Evolutionary conservation across 1,140 invertebrate species (phyloP).

Genomic region (Eurosta solidaginis): DNA sequence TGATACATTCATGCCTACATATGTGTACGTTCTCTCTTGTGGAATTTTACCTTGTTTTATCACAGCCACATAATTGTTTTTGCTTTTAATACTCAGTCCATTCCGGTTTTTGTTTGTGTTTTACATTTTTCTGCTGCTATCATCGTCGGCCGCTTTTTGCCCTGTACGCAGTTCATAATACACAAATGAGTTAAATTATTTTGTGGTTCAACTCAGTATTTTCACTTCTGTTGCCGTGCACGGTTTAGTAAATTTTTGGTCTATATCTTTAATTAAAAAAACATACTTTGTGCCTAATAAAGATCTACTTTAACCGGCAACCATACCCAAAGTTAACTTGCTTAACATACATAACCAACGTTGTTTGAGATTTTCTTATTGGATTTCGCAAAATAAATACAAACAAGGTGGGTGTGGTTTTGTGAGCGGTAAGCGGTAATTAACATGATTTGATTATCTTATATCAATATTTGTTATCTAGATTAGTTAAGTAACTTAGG

Average conservation of each 20-base stretch:
- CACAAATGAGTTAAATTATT: not conserved
- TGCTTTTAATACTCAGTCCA: not conserved
- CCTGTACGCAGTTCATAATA: not conserved
- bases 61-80: not conserved
- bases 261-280: not conserved
- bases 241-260: not conserved
- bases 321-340: not conserved
- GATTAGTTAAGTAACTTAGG: no score
- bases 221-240: not conserved
- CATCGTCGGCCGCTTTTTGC: not conserved
- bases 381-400: not conserved
- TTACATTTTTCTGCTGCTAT: not conserved
- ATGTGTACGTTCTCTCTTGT: not conserved
- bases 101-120: conserved; percentile 1
- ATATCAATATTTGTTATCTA: no score
- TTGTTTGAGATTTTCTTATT: not conserved
- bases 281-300: not conserved
- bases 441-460: no score
- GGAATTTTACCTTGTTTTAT: not conserved
- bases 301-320: not conserved
- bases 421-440: not conserved
- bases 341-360: not conserved
- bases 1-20: not conserved
- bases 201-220: not conserved
- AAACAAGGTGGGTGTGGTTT: not conserved